Base-by-base conservation (phyloP, 2,888 invertebrate species). In the Dryobota labecula region DNA sequence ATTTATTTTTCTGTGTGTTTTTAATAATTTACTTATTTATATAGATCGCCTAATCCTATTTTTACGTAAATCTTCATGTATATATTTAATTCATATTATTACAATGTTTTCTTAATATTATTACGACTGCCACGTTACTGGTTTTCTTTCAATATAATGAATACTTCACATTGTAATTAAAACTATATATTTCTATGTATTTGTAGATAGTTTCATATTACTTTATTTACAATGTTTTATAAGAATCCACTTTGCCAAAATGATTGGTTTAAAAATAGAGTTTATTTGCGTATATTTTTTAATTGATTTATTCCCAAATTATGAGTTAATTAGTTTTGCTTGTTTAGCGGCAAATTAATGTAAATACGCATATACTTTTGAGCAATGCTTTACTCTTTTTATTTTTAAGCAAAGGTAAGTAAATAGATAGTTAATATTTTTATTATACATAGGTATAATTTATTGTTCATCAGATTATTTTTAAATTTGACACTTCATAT, bases 391-490 rank as follows among this genome's bases (percentile, higher is more conserved):
- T 36, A 62, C 0, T 18, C 1, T 45, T 65, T 45, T 7, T 24
- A 27, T 51, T 43, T 7, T 58, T 8, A 66, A 66, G 15, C 1
- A 41, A 47, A 47, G 47, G 27, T 56, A 66, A 20, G 67, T 27
- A 33, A 20, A 11, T 47, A n/a, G 20, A 4, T 15, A n/a, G n/a
- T 15, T 24, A 30, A 24, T 47, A 8, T 27, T 61, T 43, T 33
- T 20, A 27, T 33, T 47, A 73, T 76, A 76, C 69, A 30, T 20
- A 33, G 4, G 77, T 64, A 75, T 73, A 79, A 18, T 43, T 33
- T 63, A 56, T 54, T 45, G 41, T 15, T 60, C 54, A 49, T 41
- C 24, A 20, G 33, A 62, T 71, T 74, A 36, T 64, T 75, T 75
- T 63, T 27, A 13, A 18, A 53, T 64, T 30, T 20, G 18, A 38